Evolutionary conservation across 1,140 invertebrate species (phyloP).

Genomic region (Heliothis virescens): DNA sequence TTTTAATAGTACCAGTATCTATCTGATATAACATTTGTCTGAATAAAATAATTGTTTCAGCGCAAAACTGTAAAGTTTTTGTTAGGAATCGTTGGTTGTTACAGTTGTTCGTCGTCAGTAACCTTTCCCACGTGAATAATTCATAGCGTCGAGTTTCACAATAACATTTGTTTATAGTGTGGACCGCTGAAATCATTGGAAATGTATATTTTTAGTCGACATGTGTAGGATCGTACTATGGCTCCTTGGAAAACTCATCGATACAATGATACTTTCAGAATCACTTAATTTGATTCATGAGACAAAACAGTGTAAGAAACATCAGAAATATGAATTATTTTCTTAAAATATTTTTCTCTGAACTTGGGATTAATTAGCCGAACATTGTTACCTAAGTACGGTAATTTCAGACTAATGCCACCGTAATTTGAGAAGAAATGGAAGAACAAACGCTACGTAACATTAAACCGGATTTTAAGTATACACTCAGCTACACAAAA

Average conservation of each 20-base stretch:
- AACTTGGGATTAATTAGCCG: neutral
- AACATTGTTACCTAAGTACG: neutral
- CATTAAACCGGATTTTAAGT: slow-evolving; percentile 38
- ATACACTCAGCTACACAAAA: slow-evolving; percentile 38
- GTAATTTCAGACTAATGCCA: slow-evolving; percentile 7
- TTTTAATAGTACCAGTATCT: too few relatives aligned
- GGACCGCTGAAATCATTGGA: slow-evolving; percentile 5
- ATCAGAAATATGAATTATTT: too few relatives aligned
- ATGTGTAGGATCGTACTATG: neutral
- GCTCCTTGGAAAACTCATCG: neutral
- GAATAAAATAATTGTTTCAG: slow-evolving; percentile 28
- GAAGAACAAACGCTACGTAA: slow-evolving; percentile 9
- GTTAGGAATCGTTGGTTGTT: slow-evolving; percentile 60
- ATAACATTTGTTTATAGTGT: slow-evolving; percentile 56
- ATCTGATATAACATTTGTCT: neutral
- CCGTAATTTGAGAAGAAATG: slow-evolving; percentile 1
- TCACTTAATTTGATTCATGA: too few relatives aligned
- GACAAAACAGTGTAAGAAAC: too few relatives aligned
- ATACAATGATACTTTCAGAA: too few relatives aligned
- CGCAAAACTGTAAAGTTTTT: slow-evolving; percentile 58
- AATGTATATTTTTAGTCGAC: slow-evolving; percentile 7
- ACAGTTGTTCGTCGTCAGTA: slow-evolving; percentile 64
- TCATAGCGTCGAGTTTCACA: slow-evolving; percentile 62
- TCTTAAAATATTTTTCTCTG: too few relatives aligned
- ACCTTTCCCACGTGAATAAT: slow-evolving; percentile 72